Evolutionary conservation across 2,888 invertebrate species (phyloP).

Genomic region (Chrysopilus asiliformis): DNA sequence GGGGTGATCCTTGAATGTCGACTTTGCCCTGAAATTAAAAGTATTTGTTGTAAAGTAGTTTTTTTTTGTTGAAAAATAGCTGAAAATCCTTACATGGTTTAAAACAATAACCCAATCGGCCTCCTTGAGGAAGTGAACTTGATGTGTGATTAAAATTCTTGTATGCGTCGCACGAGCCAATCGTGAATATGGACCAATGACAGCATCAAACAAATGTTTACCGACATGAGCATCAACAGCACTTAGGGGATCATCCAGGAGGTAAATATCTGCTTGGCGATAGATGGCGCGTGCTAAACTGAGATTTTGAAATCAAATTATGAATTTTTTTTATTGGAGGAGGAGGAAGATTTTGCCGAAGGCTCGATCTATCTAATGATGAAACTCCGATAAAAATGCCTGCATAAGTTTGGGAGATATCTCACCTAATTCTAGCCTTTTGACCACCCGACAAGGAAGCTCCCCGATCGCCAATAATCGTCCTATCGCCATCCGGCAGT

Average conservation of each 20-base stretch:
- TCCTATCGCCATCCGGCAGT: slow-evolving; percentile 42
- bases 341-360: no score
- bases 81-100: slow-evolving; percentile 47
- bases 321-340: no score
- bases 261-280: slow-evolving; percentile 52
- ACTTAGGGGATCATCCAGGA: slow-evolving; percentile 61
- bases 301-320: no score
- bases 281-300: slow-evolving; percentile 19
- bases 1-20: slow-evolving; percentile 37
- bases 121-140: slow-evolving; percentile 50
- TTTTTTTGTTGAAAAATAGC: no score
- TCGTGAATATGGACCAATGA: slow-evolving; percentile 40
- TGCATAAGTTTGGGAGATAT: no score
- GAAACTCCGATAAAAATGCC: no score
- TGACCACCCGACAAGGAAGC: slow-evolving; percentile 54
- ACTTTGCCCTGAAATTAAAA: slow-evolving; percentile 33
- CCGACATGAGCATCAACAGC: slow-evolving; percentile 63
- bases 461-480: slow-evolving; percentile 46
- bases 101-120: slow-evolving; percentile 45
- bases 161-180: slow-evolving; percentile 41
- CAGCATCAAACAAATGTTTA: slow-evolving; percentile 53
- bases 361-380: no score
- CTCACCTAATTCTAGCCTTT: slow-evolving; percentile 44
- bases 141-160: slow-evolving; percentile 62
- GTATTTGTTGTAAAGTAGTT: no score